Conservation (phyloP, 2,113 vertebrate species). For the Osmerus eperlanus region DNA sequence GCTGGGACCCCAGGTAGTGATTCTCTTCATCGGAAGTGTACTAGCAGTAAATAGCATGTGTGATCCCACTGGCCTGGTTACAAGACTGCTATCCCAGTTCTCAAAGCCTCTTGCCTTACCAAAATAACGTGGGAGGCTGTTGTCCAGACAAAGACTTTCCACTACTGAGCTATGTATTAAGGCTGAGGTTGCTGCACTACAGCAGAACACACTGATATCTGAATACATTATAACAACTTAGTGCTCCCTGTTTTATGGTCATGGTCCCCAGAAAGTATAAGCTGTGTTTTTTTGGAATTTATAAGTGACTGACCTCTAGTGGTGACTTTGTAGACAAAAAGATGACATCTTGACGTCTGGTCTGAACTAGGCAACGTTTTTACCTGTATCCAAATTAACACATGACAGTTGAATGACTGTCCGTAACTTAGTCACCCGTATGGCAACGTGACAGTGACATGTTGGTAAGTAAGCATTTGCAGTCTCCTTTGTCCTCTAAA, state of each 20-base stretch:
- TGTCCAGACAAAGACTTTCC: not conserved
- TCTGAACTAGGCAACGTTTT: not conserved
- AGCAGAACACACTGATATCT: not conserved
- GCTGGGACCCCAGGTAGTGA: too few species aligned
- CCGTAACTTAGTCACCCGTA: too few species aligned
- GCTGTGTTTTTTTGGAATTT: not conserved
- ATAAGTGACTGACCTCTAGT: slow-evolving; percentile 60
- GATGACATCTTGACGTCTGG: not conserved
- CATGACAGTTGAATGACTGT: too few species aligned
- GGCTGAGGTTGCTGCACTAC: slow-evolving; percentile 2
- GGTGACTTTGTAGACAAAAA: slow-evolving; percentile 13
- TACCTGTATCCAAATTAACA: not conserved
- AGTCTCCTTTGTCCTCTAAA: too few species aligned
- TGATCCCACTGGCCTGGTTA: too few species aligned
- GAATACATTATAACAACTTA: not conserved
- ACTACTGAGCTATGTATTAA: not conserved
- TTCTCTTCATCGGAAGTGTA: too few species aligned
- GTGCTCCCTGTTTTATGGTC: not conserved
- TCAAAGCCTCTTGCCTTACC: not conserved
- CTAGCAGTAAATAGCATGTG: too few species aligned
- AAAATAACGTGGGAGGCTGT: not conserved
- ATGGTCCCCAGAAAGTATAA: not conserved
- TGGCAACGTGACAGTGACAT: too few species aligned
- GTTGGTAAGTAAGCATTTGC: too few species aligned
- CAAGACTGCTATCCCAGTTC: not conserved